phyloP scores from a whole-genome alignment of 2,113 vertebrate genomes.

The Labeo rohita region DNA sequence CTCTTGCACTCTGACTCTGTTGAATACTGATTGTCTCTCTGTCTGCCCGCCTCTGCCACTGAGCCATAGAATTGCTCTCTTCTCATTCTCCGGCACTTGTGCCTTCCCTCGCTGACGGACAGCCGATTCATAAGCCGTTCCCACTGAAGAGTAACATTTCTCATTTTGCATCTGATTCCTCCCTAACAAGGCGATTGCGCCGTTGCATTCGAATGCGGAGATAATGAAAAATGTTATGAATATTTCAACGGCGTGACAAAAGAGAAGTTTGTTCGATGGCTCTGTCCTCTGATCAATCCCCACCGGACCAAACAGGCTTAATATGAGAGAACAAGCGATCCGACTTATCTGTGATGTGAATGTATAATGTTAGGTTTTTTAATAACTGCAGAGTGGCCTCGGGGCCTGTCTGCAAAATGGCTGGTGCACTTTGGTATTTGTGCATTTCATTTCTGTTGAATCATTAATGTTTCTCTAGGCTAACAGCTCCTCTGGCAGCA shows the following conservation, averaged over 20 bases:
- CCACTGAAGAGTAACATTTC: slow-evolving; percentile 57
- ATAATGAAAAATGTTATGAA: slow-evolving; percentile 72
- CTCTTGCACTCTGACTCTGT: slow-evolving; percentile 37
- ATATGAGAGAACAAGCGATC: slow-evolving; percentile 80
- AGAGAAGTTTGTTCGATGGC: slow-evolving; percentile 57
- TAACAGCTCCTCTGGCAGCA: slow-evolving; percentile 49
- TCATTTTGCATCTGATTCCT: slow-evolving; percentile 54
- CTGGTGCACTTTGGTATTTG: slow-evolving; percentile 75
- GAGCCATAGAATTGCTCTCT: slow-evolving; percentile 57
- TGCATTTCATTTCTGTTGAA: slow-evolving; percentile 73
- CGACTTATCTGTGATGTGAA: slow-evolving; percentile 83
- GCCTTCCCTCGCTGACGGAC: slow-evolving; percentile 39
- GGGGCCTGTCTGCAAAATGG: slow-evolving; percentile 75
- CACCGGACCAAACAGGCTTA: slow-evolving; percentile 78
- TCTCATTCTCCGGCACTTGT: slow-evolving; percentile 56
- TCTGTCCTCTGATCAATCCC: slow-evolving; percentile 74
- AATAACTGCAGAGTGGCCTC: slow-evolving; percentile 75
- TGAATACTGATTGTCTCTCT: slow-evolving; percentile 40
- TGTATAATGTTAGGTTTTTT: slow-evolving; percentile 82
- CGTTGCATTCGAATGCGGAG: slow-evolving; percentile 70
- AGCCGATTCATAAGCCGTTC: slow-evolving; percentile 49
- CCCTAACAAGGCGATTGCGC: slow-evolving; percentile 59
- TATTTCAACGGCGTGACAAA: slow-evolving; percentile 58
- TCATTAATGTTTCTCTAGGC: slow-evolving; percentile 62
- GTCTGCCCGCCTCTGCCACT: slow-evolving; percentile 46